Evolutionary conservation across 1,140 invertebrate species (phyloP), one percentile per base, ranked within the genome.

Genomic region (Scaptomyza montana): DNA sequence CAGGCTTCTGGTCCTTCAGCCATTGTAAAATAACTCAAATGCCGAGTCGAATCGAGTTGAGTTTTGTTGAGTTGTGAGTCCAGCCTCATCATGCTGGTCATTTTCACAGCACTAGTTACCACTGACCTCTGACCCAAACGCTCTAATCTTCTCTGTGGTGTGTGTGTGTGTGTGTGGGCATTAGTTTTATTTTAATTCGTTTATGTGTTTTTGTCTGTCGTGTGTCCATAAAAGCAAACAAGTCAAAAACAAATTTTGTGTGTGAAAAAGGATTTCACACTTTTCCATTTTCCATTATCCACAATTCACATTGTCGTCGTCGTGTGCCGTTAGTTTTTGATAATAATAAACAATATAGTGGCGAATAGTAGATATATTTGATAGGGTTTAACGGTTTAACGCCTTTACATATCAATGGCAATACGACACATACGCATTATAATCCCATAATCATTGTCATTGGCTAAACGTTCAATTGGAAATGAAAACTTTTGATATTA

Each of bases 181-280:
- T 80, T 87, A 87, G 80, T 89, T 87, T 89, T 87, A 89, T 89
- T 84, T 80, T 84, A 89, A 84, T 77, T 89, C 80, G 77, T 80
- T 85, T 84, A 73, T 76, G 70, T 84, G 80, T 80, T 85, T 84
- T 25, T 25, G 72, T 76, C 64, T 84, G 76, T 75, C 62, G 66
- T 81, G 63, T 78, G 74, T 80, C 59, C 62, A 66, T 2, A 74
- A 82, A 66, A 68, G 77, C 78, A 75, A 79, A 72, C 61, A 80
- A 84, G 67, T 43, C 39, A 43, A 43, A 43, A 43, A 43, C 64
- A 56, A 66, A 85, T 39, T 54, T 71, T 80, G 87, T 84, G 54
- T 79, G 84, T 77, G 84, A 84, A 78, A 89, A 84, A 80, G 79
- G 80, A 77, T 89, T 89, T 89, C 84, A 89, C 84, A 89, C 84